Conservation (phyloP, 2,113 vertebrate genomes). For the Chloropsis hardwickii region DNA sequence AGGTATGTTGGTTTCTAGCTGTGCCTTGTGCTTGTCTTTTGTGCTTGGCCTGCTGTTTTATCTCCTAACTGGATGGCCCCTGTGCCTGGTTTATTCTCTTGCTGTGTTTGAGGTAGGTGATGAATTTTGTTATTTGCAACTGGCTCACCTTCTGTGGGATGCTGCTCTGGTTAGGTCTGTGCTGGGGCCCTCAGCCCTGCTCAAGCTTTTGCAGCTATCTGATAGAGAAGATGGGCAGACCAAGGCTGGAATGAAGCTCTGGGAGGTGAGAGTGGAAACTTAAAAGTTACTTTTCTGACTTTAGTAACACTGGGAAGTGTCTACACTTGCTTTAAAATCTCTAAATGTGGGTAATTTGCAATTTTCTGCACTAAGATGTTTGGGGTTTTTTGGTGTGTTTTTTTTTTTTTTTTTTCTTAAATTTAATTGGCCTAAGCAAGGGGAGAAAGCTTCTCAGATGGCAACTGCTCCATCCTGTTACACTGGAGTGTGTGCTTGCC, state of each 20-base stretch:
- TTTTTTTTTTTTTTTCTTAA: neutral
- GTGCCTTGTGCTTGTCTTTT: fast-evolving
- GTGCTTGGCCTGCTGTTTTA: fast-evolving
- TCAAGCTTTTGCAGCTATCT: fast-evolving
- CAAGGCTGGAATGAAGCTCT: fast-evolving
- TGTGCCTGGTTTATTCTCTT: fast-evolving
- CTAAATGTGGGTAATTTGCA: fast-evolving
- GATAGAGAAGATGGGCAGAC: fast-evolving
- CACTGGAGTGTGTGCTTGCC: neutral
- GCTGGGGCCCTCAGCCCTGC: fast-evolving
- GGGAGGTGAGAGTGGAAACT: fast-evolving
- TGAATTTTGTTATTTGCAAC: fast-evolving
- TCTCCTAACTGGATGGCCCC: fast-evolving
- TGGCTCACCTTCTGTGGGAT: fast-evolving
- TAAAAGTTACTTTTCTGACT: fast-evolving
- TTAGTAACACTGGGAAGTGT: fast-evolving
- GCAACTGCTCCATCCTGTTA: neutral
- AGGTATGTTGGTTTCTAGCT: fast-evolving
- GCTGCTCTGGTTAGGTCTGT: fast-evolving
- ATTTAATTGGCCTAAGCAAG: fast-evolving
- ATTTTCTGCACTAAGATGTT: fast-evolving
- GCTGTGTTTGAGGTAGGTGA: neutral
- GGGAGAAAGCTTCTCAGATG: neutral
- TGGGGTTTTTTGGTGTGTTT: neutral
- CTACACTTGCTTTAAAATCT: neutral